Conservation (phyloP, 2,797 vertebrate genomes). For the Clarias pachynema region DNA sequence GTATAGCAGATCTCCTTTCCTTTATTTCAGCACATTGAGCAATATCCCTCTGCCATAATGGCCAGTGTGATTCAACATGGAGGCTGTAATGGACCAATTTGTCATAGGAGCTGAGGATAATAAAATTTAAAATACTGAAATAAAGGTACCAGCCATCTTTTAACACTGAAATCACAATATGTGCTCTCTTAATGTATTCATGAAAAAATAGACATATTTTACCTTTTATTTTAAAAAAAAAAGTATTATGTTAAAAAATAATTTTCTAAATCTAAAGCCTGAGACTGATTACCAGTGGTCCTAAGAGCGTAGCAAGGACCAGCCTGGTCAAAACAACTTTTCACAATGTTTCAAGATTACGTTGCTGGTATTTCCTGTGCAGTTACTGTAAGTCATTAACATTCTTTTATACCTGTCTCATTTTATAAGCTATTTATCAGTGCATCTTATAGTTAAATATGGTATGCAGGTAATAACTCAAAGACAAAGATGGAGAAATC, state of each 20-base stretch:
- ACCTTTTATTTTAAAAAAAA: background rate
- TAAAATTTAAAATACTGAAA: slow-evolving; percentile 63
- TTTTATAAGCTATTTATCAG: slow-evolving; percentile 13
- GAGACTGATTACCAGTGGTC: background rate
- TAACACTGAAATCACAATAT: slow-evolving; percentile 42
- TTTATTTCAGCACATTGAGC: slow-evolving; percentile 72
- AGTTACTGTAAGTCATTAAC: background rate
- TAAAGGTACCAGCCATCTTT: slow-evolving; percentile 61
- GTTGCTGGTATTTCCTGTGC: background rate
- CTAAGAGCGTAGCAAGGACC: background rate
- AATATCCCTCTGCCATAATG: slow-evolving; percentile 62
- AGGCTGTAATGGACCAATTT: slow-evolving; percentile 71
- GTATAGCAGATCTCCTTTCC: slow-evolving; percentile 69
- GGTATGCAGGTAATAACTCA: background rate
- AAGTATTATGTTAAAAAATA: background rate
- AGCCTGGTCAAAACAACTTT: slow-evolving; percentile 3
- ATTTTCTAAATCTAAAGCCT: background rate
- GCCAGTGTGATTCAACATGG: slow-evolving; percentile 72
- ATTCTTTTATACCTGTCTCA: background rate
- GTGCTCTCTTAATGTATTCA: background rate
- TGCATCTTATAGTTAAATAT: background rate
- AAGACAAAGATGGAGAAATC: background rate
- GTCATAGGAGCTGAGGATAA: slow-evolving; percentile 71
- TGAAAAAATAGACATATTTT: slow-evolving; percentile 8
- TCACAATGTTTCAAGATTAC: slow-evolving; percentile 18